Base-by-base conservation (phyloP, 1,140 invertebrate genomes). In the Agrypnia vestita region DNA sequence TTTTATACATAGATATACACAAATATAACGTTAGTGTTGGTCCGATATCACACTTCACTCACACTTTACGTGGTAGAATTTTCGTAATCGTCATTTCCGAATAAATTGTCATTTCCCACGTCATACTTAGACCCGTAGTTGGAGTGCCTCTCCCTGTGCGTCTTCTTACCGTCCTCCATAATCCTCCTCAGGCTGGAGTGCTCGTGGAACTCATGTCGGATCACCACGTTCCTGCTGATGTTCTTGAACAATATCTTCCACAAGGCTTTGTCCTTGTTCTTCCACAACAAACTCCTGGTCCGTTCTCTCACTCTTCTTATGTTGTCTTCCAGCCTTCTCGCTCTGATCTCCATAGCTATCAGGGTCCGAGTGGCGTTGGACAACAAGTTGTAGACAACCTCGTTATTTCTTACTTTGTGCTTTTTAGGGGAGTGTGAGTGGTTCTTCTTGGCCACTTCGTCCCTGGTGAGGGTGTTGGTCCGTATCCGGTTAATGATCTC, bases 281-380 rank as follows among this genome's bases (percentile, higher is more conserved):
- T 90, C 89, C 89, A 90, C 82, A 90, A 86, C 86, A 90, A 87
- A 86, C 88, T 88, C 82, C 87, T 86, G 83, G 89, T 90, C 84
- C 87, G 88, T 85, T 90, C 89, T 84, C 89, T 88, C 86, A 90
- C 89, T 85, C 88, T 88, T 83, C 87, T 88, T 85, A 90, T 89
- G 86, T 90, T 90, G 88, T 90, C 89, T 84, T 90, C 87, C 73
- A 90, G 86, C 85, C 89, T 85, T 84, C 88, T 87, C 53, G 89
- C 88, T 86, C 89, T 89, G 86, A 89, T 89, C 86, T 89, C 89
- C 89, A 90, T 90, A 85, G 89, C 88, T 87, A 89, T 90, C 84
- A 90, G 87, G 74, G 88, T 89, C 82, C 87, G 88, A 78, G 88
- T 89, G 72, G 88, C 88, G 86, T 90, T 89, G 85, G 88, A 86